These are phyloP conservation scores for Charanyca ferruginea DNA, from an alignment of 2,888 invertebrate genomes.

Conservation along the genomic window DNA sequence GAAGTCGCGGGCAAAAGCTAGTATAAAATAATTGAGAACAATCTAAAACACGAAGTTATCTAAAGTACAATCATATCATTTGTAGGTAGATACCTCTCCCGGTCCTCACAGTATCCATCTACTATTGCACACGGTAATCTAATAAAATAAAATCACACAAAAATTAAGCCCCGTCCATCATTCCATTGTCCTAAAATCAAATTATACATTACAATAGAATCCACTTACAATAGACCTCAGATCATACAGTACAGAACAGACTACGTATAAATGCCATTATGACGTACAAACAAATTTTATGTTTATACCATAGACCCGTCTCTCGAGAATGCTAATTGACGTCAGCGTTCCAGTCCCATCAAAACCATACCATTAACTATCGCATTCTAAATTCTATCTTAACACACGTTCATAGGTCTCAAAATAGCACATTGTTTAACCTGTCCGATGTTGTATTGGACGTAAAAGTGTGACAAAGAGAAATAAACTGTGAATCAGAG, in stretches of 20 bases:
- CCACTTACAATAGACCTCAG: constrained; percentile 33
- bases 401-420: constrained; percentile 43
- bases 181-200: constrained; percentile 51
- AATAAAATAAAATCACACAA: constrained; percentile 33
- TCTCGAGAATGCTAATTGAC: constrained; percentile 81
- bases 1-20: too few relatives aligned
- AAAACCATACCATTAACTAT: constrained; percentile 64
- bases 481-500: constrained; percentile 65
- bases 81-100: too few relatives aligned
- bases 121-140: constrained; percentile 9
- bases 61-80: too few relatives aligned
- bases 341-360: constrained; percentile 71
- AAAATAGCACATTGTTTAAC: constrained; percentile 45
- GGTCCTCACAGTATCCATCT: too few relatives aligned
- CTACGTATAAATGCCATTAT: constrained; percentile 63
- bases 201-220: constrained; percentile 54
- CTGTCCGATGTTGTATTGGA: constrained; percentile 62
- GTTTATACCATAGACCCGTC: constrained; percentile 70
- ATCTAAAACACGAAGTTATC: too few relatives aligned
- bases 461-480: constrained; percentile 50
- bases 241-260: constrained; percentile 44
- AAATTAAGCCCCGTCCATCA: constrained; percentile 13
- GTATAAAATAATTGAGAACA: too few relatives aligned
- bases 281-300: constrained; percentile 66
- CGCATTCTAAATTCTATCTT: constrained; percentile 61